Evolutionary conservation across 2,888 invertebrate genomes (phyloP), one percentile per base, ranked within the genome.

Genomic region (Nephrotoma guestfalica): DNA sequence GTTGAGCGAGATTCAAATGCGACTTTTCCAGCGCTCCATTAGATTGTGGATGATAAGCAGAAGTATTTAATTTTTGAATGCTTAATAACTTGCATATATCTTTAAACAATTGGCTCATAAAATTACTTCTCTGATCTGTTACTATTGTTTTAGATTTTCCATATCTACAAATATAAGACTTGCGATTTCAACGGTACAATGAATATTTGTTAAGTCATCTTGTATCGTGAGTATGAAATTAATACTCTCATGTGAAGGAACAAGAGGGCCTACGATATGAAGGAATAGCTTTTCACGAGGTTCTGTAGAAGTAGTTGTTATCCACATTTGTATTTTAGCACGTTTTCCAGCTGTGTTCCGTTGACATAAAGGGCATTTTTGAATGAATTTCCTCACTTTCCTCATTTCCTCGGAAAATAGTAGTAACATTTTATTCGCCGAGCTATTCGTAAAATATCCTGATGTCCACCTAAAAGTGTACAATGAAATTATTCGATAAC

Each of bases 131-230:
- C 11, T 83, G 83, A 30, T 83, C 83, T 6, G 83, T 83, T 9
- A 83, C 15, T 18, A 83, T 83, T 40, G 30, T 2, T 40, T 41
- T 41, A 0, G 41, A 0, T 30, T 3, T 30, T 30, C 83, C 30
- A 83, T 30, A 83, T 30, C 6, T 83, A 40, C 83, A 83, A 18
- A 83, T 4, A 83, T 2, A 84, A 9, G 88, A 90, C 86, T 15
- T 86, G 89, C 88, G 90, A 89, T 6, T 88, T 88, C 6, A 91
- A 87, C 0, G 89, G 87, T 71, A 87, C 88, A 88, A 88, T 7
- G 89, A 89, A 87, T 88, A 91, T 89, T 90, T 0, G 90, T 89
- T 6, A 90, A 86, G 87, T 90, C 89, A 83, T 90, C 89, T 88
- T 90, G 89, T 2, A 90, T 18, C 0, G 90, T 90, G 11, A 91